Conservation (phyloP, 2,113 vertebrate genomes). For the Phaethornis superciliosus region DNA sequence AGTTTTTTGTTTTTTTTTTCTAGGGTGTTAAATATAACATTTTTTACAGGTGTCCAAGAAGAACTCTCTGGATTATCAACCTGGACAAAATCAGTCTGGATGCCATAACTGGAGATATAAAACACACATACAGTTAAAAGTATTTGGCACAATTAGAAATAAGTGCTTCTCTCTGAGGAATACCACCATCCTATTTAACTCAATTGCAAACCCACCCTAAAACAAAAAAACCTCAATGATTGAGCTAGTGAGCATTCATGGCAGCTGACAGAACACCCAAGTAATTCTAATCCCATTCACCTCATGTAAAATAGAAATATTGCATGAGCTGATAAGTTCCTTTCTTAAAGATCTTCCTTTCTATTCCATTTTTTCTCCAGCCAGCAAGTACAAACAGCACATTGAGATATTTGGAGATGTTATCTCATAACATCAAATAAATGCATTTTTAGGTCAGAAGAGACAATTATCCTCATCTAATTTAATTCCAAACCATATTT, state of each 20-base stretch:
- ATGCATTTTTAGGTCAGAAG: not conserved
- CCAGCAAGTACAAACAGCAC: not conserved
- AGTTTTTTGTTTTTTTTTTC: not conserved
- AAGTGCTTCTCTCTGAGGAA: not conserved
- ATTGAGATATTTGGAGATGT: not conserved
- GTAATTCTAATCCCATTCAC: not conserved
- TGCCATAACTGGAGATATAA: not conserved
- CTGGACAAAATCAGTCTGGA: not conserved
- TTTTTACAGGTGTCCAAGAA: not conserved
- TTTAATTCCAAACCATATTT: not conserved
- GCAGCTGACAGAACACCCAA: not conserved
- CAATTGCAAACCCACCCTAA: not conserved
- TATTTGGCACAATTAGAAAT: not conserved
- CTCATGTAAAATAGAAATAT: not conserved
- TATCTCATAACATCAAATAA: constrained; percentile 4
- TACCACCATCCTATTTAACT: not conserved
- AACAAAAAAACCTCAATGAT: not conserved
- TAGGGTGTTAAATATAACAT: not conserved
- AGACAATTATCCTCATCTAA: not conserved
- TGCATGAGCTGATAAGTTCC: not conserved
- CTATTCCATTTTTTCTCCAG: not conserved
- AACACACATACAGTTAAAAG: not conserved
- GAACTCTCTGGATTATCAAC: not conserved
- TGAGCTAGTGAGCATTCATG: not conserved
- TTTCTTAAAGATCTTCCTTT: not conserved